Evolutionary conservation across 2,797 vertebrate species (phyloP), one percentile per base, ranked within the genome.

Genomic region (Cuculus canorus): DNA sequence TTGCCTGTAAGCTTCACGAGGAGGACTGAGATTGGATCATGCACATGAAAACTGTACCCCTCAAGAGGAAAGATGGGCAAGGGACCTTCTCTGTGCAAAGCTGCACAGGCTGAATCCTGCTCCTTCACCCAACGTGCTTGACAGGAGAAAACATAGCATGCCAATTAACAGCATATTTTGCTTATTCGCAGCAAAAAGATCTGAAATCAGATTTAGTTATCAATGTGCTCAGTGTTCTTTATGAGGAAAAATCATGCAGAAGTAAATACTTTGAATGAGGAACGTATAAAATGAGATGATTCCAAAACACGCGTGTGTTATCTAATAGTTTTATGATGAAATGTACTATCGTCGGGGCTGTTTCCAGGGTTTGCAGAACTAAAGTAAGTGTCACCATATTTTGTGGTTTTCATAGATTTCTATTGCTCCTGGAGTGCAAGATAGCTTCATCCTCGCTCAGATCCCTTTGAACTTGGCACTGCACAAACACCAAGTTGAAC

Each of bases 201-300:
- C 59, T 59, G 85, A 90, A 94, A 90, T 0, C 18, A 84, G 73
- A 35, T 79, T 81, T 88, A 59, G 61, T 63, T 16, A 13, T 15
- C 68, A 83, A 59, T 13, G 24, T 8, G 22, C 10, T 72, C 69
- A 41, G n/a, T 69, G 63, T 56, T 86, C 76, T 68, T 72, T 28
- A 65, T 88, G 43, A 83, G 23, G 59, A 90, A 81, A 83, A 91
- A 73, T 19, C 37, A 16, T 10, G 70, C 4, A 9, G 63, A 91
- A 69, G 73, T 70, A 93, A 94, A 86, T 72, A 52, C 10, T 61
- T 88, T 61, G 88, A 92, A 91, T 75, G 77, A 90, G 41, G 30
- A 86, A 72, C 59, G 69, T 63, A 33, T 24, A 72, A 66, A 95
- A 92, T 83, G 37, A 95, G 82, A 52, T 71, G 18, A 63, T 81